These are phyloP conservation scores for Gouania willdenowi DNA, from an alignment of 2,797 vertebrate genomes.

Conservation along the genomic window DNA sequence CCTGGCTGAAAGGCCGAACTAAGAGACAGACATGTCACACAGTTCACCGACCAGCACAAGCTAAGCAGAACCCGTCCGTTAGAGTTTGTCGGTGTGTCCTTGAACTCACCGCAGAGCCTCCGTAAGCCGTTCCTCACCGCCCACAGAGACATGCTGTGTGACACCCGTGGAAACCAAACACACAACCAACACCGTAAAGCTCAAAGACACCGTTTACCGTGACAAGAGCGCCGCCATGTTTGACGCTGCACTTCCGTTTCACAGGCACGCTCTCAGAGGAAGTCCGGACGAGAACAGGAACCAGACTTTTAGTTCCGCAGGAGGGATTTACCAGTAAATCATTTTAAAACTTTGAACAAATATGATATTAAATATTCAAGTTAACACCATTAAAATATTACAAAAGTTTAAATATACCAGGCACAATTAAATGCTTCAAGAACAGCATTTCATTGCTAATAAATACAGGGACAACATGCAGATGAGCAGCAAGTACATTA, in stretches of 20 bases:
- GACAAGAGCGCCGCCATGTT: constrained; percentile 47
- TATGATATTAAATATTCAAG: too few relatives aligned
- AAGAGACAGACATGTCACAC: background rate
- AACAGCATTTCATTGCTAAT: too few relatives aligned
- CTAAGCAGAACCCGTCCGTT: constrained; percentile 30
- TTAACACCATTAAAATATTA: too few relatives aligned
- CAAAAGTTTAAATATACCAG: too few relatives aligned
- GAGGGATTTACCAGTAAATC: too few relatives aligned
- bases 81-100: constrained; percentile 19
- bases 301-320: constrained; percentile 9
- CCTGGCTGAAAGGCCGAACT: constrained; percentile 60
- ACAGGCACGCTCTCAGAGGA: too few relatives aligned
- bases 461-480: too few relatives aligned
- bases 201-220: background rate
- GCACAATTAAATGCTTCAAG: too few relatives aligned
- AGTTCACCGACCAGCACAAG: background rate
- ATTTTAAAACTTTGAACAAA: too few relatives aligned
- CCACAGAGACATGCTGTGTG: constrained; percentile 42
- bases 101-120: constrained; percentile 50
- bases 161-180: too few relatives aligned
- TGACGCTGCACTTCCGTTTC: constrained; percentile 61
- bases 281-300: constrained; percentile 25
- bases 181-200: too few relatives aligned
- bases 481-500: too few relatives aligned
- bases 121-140: constrained; percentile 39